Evolutionary conservation across 92 coral and sea anemone species (phyloP), one percentile per base, ranked within the genome.

Genomic region (Bergia puertoricense): DNA sequence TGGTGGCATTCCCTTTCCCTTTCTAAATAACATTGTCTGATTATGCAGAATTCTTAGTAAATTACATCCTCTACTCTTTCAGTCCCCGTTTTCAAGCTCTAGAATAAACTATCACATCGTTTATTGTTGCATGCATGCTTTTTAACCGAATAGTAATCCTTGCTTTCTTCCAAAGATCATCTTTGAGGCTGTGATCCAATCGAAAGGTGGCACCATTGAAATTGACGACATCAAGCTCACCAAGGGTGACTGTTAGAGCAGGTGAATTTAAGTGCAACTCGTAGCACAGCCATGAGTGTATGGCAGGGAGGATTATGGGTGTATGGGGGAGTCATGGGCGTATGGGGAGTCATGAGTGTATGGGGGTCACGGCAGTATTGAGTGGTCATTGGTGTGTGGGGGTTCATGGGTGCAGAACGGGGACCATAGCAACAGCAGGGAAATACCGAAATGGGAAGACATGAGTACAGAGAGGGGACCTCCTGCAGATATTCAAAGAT

Each of bases 191-290:
- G 45, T 45, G 18, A 48, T 84, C 46, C 9, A 44, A 8, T 37
- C 67, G 46, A 14, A 66, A 4, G 15, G n/a, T 23, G 87, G 87
- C 14, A 22, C 43, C 36, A 13, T 71, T 13, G 62, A 84, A 14
- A 84, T 84, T 73, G 87, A 84, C 18, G 78, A 84, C 42, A 79
- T 84, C 0, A 56, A 71, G n/a, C 62, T 84, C 5, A 46, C 87
- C 15, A n/a, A 84, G 43, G 79, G 87, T 43, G 18, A 44, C 2
- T 84, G 87, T 67, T 82, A 82, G 50, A 36, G 15, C 39, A 84
- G 7, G 87, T 71, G 45, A 84, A 66, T 16, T 84, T 82, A 41
- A 16, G 11, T 68, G 38, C 20, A 44, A 38, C 51, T 30, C 71
- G 4, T 5, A 22, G 30, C 18, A 7, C 22, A 18, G 48, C 2